Conservation (phyloP, 2,113 vertebrate genomes). For the Calidris pygmaea region DNA sequence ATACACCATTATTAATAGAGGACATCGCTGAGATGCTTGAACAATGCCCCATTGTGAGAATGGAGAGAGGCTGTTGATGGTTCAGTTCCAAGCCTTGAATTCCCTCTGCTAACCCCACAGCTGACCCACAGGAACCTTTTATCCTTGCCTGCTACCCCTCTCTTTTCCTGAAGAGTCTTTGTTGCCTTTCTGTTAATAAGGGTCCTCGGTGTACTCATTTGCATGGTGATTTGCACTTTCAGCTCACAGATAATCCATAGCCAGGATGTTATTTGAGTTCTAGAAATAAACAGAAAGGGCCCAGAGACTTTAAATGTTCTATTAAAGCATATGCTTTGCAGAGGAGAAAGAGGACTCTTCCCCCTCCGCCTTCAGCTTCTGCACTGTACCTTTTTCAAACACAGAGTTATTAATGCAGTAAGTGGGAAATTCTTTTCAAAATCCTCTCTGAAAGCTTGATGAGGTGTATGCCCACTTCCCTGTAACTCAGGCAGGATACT, state of each 20-base stretch:
- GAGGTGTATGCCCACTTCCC: conserved; percentile 15
- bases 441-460: conserved; percentile 57
- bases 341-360: not conserved
- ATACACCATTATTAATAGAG: conserved; percentile 43
- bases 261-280: not conserved
- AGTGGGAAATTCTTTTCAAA: conserved; percentile 46
- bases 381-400: not conserved
- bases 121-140: conserved; percentile 23
- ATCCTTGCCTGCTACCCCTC: not conserved
- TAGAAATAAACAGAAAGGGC: not conserved
- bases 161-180: conserved; percentile 5
- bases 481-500: conserved; percentile 15
- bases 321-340: not conserved
- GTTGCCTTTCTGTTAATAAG: conserved; percentile 11
- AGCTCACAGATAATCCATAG: not conserved
- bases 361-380: not conserved
- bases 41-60: conserved; percentile 32
- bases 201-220: not conserved
- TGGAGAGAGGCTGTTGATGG: not conserved
- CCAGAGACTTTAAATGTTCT: not conserved
- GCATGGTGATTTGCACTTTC: not conserved
- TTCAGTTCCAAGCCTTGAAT: not conserved
- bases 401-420: conserved; percentile 15
- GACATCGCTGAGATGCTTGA: not conserved
- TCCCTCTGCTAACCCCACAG: conserved; percentile 4